Percentiles rank a stretch among this genome's conserved stretches.
Conservation (phyloP, 2,888 invertebrate species). For the Eristalis pertinax region DNA sequence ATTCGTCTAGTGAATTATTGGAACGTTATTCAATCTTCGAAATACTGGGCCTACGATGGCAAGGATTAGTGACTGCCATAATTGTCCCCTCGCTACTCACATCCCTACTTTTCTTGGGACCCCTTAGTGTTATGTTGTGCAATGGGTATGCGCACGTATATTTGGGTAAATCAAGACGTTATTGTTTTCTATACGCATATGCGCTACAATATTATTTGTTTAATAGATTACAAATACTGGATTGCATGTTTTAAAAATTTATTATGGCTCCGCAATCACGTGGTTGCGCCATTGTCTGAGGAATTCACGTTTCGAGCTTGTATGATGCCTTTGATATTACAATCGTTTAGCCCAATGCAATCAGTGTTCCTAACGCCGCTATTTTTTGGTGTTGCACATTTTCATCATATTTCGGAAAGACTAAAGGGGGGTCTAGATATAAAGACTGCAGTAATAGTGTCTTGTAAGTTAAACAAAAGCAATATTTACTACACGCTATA, state of each 20-base stretch:
- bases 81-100: slow-evolving; percentile 90
- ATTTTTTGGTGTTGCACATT: slow-evolving; percentile 96
- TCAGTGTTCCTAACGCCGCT: slow-evolving; percentile 93
- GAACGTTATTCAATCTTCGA: slow-evolving; percentile 85
- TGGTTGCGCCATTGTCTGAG: slow-evolving; percentile 96
- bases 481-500: not conserved
- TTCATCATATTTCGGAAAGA: slow-evolving; percentile 94
- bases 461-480: slow-evolving; percentile 84
- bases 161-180: slow-evolving; percentile 83
- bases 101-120: slow-evolving; percentile 91
- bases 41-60: slow-evolving; percentile 88
- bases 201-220: not conserved
- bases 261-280: slow-evolving; percentile 93
- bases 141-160: slow-evolving; percentile 87
- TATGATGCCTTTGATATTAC: slow-evolving; percentile 94
- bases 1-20: slow-evolving; percentile 85
- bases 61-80: slow-evolving; percentile 88
- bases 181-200: no score
- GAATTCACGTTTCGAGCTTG: slow-evolving; percentile 98
- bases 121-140: slow-evolving; percentile 87
- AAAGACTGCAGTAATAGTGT: slow-evolving; percentile 86
- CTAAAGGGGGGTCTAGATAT: slow-evolving; percentile 87
- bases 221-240: slow-evolving; percentile 88
- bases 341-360: slow-evolving; percentile 88
- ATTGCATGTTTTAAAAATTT: slow-evolving; percentile 87